These are phyloP conservation scores for Syngnathus floridae DNA, from an alignment of 2,113 vertebrate species.

Conservation along the genomic window DNA sequence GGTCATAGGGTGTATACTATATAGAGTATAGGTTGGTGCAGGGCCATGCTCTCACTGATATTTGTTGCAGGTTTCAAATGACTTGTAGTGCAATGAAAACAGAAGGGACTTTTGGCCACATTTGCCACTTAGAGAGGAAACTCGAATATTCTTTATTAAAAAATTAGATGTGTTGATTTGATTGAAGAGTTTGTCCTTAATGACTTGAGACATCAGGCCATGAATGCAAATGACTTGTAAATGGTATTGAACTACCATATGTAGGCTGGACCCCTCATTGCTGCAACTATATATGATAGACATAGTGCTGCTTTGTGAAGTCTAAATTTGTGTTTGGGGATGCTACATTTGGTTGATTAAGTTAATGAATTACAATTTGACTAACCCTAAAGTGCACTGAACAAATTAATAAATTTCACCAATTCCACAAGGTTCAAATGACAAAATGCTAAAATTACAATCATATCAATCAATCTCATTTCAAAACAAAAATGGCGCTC, in stretches of 20 bases:
- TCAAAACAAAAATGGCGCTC: too few species aligned
- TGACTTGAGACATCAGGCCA: too few species aligned
- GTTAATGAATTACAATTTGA: too few species aligned
- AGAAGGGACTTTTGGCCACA: too few species aligned
- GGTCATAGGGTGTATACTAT: too few species aligned
- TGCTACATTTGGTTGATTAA: not conserved
- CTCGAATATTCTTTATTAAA: not conserved
- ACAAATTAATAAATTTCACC: not conserved
- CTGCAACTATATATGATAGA: not conserved
- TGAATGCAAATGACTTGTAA: not conserved
- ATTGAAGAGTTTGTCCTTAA: too few species aligned
- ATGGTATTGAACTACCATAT: not conserved
- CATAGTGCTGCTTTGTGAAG: not conserved
- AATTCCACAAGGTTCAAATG: too few species aligned
- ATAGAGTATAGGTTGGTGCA: too few species aligned
- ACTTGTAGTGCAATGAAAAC: not conserved
- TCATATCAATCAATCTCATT: too few species aligned
- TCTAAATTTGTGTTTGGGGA: not conserved
- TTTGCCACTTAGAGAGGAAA: not conserved
- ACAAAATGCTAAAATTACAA: too few species aligned
- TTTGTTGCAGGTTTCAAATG: not conserved
- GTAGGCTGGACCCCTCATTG: not conserved
- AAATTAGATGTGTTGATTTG: too few species aligned
- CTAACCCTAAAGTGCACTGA: not conserved
- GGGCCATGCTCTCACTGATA: not conserved